These are phyloP conservation scores for Machimus rusticus DNA, from an alignment of 2,888 invertebrate genomes.

Conservation along the genomic window DNA sequence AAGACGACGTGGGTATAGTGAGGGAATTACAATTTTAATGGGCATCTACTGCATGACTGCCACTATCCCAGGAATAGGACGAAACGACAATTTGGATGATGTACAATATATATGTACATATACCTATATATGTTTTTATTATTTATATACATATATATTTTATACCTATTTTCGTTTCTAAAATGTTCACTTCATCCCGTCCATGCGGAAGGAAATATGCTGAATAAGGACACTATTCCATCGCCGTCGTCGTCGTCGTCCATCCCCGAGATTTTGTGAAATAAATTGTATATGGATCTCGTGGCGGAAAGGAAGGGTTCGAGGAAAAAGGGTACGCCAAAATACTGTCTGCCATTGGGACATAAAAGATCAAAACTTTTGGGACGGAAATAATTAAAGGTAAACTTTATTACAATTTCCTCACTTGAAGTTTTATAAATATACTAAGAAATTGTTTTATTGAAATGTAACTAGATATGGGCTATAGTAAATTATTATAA, in stretches of 20 bases:
- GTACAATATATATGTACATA: too few relatives aligned
- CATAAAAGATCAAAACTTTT: too few relatives aligned
- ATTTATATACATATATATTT: background rate
- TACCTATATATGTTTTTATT: too few relatives aligned
- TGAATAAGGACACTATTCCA: background rate
- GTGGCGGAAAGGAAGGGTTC: background rate
- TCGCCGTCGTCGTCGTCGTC: background rate
- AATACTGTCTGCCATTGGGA: background rate
- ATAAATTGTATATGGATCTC: background rate
- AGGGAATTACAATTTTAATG: background rate
- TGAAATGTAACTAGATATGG: too few relatives aligned
- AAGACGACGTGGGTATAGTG: background rate
- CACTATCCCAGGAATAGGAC: too few relatives aligned
- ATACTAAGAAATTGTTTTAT: too few relatives aligned
- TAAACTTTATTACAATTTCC: too few relatives aligned
- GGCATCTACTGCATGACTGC: background rate
- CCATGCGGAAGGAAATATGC: background rate
- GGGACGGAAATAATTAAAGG: too few relatives aligned
- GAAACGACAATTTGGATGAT: background rate
- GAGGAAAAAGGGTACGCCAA: background rate
- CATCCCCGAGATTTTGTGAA: background rate
- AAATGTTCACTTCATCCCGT: background rate
- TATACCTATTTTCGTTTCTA: background rate
- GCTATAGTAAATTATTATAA: too few relatives aligned
- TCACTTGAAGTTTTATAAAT: too few relatives aligned